Percentiles rank a stretch among this genome's conserved stretches.
Conservation (phyloP, 2,888 invertebrate genomes). For the Galeruca laticollis region DNA sequence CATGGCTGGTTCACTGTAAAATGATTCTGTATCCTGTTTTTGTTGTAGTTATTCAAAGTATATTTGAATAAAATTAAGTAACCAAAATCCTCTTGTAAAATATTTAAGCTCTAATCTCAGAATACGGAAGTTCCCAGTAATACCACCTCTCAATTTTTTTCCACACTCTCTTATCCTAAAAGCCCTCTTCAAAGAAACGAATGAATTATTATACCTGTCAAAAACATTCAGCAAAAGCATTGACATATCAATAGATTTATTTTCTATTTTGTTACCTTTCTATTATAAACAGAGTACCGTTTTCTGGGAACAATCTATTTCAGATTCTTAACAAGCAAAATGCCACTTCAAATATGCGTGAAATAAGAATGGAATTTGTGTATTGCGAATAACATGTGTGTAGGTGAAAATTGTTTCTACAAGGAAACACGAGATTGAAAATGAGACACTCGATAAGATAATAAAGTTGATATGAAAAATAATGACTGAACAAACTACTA, state of each 20-base stretch:
- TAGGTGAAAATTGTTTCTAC: neutral
- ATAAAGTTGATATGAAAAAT: too few relatives aligned
- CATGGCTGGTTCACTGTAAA: too few relatives aligned
- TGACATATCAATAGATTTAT: conserved; percentile 5
- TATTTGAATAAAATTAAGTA: neutral
- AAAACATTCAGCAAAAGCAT: neutral
- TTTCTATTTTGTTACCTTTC: neutral
- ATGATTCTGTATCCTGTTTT: too few relatives aligned
- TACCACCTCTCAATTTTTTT: neutral
- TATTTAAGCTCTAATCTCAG: neutral
- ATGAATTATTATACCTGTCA: neutral
- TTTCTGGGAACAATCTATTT: neutral
- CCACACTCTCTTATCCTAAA: neutral
- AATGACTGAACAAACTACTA: too few relatives aligned
- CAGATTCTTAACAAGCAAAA: neutral
- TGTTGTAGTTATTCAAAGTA: too few relatives aligned
- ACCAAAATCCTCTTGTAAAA: neutral
- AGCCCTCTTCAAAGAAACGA: conserved; percentile 4
- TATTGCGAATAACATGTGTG: neutral
- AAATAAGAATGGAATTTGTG: too few relatives aligned
- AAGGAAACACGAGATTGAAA: too few relatives aligned
- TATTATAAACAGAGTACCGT: neutral
- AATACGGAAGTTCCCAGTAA: neutral
- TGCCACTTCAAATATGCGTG: neutral
- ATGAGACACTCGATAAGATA: too few relatives aligned